Conservation (phyloP, 2,113 vertebrate species). For the Gasterosteus aculeatus region DNA sequence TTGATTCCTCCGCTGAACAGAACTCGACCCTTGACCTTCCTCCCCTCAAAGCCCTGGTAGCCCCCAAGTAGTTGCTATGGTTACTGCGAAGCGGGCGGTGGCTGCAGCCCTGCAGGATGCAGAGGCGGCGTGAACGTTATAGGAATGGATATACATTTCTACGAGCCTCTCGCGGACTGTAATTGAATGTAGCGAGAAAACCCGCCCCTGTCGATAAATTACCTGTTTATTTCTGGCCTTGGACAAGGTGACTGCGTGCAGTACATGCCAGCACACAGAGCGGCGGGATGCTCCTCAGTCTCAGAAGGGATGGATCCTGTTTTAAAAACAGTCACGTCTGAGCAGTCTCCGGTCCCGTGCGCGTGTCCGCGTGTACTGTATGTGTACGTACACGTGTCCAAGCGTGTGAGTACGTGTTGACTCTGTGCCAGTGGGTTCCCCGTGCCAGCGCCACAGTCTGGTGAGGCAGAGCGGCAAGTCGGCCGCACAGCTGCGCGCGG, state of each 20-base stretch:
- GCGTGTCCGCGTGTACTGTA: slow-evolving; percentile 7
- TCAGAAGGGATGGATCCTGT: slow-evolving; percentile 37
- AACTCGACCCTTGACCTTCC: slow-evolving; percentile 72
- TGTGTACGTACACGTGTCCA: slow-evolving; percentile 51
- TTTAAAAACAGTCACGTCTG: slow-evolving; percentile 51
- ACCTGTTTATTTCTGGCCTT: slow-evolving; percentile 66
- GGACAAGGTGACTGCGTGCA: slow-evolving; percentile 57
- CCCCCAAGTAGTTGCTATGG: slow-evolving; percentile 75
- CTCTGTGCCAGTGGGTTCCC: slow-evolving; percentile 60
- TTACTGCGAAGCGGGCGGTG: slow-evolving; percentile 61
- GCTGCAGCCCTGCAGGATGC: slow-evolving; percentile 49
- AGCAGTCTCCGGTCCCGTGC: slow-evolving; percentile 11
- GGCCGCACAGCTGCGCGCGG: slow-evolving; percentile 68
- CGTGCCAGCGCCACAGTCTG: slow-evolving; percentile 68
- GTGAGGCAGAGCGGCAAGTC: slow-evolving; percentile 59
- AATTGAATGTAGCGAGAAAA: slow-evolving; percentile 55
- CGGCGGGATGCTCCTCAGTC: slow-evolving; percentile 14
- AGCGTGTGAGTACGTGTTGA: slow-evolving; percentile 50
- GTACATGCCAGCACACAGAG: slow-evolving; percentile 18
- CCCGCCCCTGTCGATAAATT: slow-evolving; percentile 56
- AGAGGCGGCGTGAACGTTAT: slow-evolving; percentile 45
- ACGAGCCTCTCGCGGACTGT: slow-evolving; percentile 34
- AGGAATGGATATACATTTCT: slow-evolving; percentile 53
- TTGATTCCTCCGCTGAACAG: slow-evolving; percentile 74
- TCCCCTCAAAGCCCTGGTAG: slow-evolving; percentile 57